phyloP scores from a whole-genome alignment of 2,113 vertebrate species.

The Butorides virescens region DNA sequence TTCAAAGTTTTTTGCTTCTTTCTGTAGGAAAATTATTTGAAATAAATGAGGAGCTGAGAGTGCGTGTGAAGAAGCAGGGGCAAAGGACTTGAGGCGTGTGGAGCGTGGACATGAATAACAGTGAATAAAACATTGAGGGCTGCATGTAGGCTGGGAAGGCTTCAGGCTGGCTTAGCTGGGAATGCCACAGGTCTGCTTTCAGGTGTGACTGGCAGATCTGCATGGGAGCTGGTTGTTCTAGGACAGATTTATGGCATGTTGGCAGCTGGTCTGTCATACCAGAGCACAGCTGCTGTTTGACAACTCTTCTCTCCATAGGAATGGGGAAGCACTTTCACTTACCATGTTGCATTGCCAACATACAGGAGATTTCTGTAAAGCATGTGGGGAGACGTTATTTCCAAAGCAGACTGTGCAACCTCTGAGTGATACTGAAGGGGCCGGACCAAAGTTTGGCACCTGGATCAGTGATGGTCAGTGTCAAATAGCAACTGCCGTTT shows the following conservation, averaged over 20 bases:
- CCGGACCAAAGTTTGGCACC: not conserved
- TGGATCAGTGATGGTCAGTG: not conserved
- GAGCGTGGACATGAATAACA: not conserved
- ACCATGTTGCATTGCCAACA: not conserved
- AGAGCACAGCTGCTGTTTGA: not conserved
- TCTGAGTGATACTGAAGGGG: not conserved
- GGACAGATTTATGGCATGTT: not conserved
- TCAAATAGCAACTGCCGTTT: not conserved
- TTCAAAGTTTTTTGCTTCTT: not conserved
- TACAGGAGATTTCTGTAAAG: not conserved
- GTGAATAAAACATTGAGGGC: not conserved
- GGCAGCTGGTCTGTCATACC: not conserved
- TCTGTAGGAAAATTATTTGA: not conserved
- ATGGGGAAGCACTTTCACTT: not conserved
- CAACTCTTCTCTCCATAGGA: not conserved
- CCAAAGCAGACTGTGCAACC: not conserved
- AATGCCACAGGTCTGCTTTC: not conserved
- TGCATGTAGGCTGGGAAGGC: not conserved
- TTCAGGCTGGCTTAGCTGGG: not conserved
- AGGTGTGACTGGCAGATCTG: not conserved
- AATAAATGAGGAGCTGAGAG: not conserved
- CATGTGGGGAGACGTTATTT: not conserved
- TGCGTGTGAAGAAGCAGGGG: not conserved
- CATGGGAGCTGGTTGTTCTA: not conserved
- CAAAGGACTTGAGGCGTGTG: not conserved